A percentile compares a stretch with the other conserved stretches of the same genome.
phyloP scores from a whole-genome alignment of 2,888 invertebrate genomes.

The Chaitophorus viminalis region DNA sequence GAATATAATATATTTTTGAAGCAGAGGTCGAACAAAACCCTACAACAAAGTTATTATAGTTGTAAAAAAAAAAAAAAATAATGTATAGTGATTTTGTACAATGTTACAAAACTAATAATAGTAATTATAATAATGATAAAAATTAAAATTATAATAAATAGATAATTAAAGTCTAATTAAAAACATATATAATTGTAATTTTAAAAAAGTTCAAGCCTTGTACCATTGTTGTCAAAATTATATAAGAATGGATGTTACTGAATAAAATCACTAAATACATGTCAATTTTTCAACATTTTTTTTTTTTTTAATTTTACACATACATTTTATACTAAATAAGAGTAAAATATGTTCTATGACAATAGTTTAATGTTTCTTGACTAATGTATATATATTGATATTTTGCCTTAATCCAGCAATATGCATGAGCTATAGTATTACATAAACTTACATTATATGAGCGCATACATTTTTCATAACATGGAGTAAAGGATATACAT shows the following conservation, averaged over 20 bases:
- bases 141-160: conserved; percentile 13
- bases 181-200: neutral
- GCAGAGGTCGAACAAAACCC: conserved; percentile 29
- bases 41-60: conserved; percentile 30
- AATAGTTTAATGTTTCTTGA: neutral
- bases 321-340: neutral
- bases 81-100: conserved; percentile 46
- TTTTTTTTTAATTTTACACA: neutral
- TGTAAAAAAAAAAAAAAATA: conserved; percentile 22
- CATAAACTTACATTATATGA: conserved; percentile 37
- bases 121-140: neutral
- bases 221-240: neutral
- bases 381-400: conserved; percentile 1
- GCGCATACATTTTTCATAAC: conserved; percentile 10
- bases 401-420: neutral
- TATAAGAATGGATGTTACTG: neutral
- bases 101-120: conserved; percentile 31
- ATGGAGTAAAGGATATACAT: neutral
- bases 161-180: conserved; percentile 24
- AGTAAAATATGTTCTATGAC: neutral
- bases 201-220: neutral
- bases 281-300: neutral
- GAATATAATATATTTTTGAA: conserved; percentile 38
- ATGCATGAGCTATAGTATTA: conserved; percentile 9
- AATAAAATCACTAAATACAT: no score